Base-by-base conservation (phyloP, 2,797 vertebrate species). In the Diglossa cyanea region DNA sequence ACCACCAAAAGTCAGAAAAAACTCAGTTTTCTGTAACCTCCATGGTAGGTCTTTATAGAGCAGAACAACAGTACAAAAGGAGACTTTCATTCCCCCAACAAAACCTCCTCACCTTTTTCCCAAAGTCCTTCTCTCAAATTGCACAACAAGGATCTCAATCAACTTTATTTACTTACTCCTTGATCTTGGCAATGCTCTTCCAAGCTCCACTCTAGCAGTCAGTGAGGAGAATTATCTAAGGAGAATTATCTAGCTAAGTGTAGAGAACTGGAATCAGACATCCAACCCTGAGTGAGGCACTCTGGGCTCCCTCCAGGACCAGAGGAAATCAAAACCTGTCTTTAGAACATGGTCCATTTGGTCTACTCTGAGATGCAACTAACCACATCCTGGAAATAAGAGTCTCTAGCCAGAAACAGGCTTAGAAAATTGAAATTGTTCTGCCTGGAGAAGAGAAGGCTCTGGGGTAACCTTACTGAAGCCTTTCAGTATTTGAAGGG, bases 21-120 rank as follows among this genome's bases (percentile, higher is more conserved):
- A 33, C 0, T 63, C 21, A 7, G 4, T 30, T 87, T 91, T 24
- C 9, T 47, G 1, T 13, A 13, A 61, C 17, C 3, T 75, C 4
- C 2, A 5, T 16, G 11, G 16, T 51, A 31, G 13, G 4, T 66
- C 3, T 54, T 79, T 3, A 1, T 4, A 9, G 12, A 81, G 8
- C 1, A 54, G 47, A 67, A 45, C 1, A 9, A 8, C 17, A 45
- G 9, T 31, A 15, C 5, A 37, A 51, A 72, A 50, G 21, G 18
- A 48, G 7, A 33, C 3, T 57, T 71, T 48, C 8, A 57, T 50
- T 81, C 3, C 10, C 11, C 6, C 19, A 44, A 18, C 1, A 25
- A 67, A 53, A 55, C 5, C 14, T 6, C 10, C 7, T 80, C 30
- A 45, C 0, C 2, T 62, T 66, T 85, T 40, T 24, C 48, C 30